Evolutionary conservation across 1,140 invertebrate species (phyloP).

Genomic region (Hermetia illucens): DNA sequence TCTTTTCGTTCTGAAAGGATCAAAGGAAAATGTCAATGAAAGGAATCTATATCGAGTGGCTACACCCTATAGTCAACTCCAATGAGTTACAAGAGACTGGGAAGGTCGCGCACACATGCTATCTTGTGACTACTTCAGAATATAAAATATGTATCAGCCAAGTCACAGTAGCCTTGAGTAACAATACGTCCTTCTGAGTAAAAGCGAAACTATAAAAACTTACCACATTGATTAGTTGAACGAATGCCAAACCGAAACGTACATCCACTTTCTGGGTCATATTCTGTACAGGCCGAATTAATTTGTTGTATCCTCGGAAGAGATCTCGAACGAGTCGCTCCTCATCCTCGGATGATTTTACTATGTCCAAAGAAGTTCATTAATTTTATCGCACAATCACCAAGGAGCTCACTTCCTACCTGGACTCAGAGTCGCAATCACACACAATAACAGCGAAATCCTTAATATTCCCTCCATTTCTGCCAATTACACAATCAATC

Average conservation of each 20-base stretch:
- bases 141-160: too few species aligned
- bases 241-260: slow-evolving; percentile 90
- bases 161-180: too few species aligned
- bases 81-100: too few species aligned
- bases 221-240: slow-evolving; percentile 98
- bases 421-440: background rate
- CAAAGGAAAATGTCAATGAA: too few species aligned
- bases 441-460: background rate
- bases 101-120: too few species aligned
- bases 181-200: too few species aligned
- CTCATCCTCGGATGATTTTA: slow-evolving; percentile 64
- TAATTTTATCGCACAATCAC: too few species aligned
- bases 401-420: too few species aligned
- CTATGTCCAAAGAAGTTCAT: slow-evolving; percentile 12
- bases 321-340: slow-evolving; percentile 90
- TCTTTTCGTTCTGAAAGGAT: slow-evolving; percentile 96
- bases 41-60: too few species aligned
- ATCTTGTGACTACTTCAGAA: too few species aligned
- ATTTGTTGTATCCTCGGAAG: slow-evolving; percentile 96
- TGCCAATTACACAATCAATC: background rate
- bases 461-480: slow-evolving; percentile 1
- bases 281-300: slow-evolving; percentile 95
- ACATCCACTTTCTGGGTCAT: slow-evolving; percentile 96
- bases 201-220: slow-evolving; percentile 36
- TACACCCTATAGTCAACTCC: too few species aligned